A percentile compares a stretch with the other conserved stretches of the same genome.
phyloP scores from a whole-genome alignment of 1,140 invertebrate species.

The Diorhabda sublineata region DNA sequence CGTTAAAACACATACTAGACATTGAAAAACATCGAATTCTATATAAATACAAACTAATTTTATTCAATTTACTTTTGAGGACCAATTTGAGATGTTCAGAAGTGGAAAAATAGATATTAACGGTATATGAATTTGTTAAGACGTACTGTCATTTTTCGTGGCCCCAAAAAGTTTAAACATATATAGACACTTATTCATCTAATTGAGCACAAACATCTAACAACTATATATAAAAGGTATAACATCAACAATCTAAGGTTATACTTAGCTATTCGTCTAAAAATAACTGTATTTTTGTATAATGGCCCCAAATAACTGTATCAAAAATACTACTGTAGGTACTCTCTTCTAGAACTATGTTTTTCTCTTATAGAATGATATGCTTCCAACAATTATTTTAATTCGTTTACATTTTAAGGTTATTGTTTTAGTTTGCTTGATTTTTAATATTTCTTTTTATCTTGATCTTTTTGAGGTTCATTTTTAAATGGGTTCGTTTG shows the following conservation, averaged over 20 bases:
- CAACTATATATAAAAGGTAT: constrained; percentile 29
- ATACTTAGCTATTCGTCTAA: constrained; percentile 27
- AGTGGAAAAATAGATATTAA: not conserved
- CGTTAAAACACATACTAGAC: not conserved
- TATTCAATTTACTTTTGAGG: not conserved
- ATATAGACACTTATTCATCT: constrained; percentile 31
- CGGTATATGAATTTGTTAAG: not conserved
- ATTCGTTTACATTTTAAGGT: constrained; percentile 18
- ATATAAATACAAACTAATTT: not conserved
- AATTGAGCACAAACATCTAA: constrained; percentile 39
- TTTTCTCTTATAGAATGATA: not conserved
- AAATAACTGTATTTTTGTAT: constrained; percentile 21
- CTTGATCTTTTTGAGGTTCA: constrained; percentile 23
- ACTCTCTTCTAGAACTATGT: constrained; percentile 28
- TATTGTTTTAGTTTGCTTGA: not conserved
- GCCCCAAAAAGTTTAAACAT: constrained; percentile 33
- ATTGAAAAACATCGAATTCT: not conserved
- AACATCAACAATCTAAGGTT: constrained; percentile 36
- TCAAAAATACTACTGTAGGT: constrained; percentile 38
- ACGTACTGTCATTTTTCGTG: constrained; percentile 12
- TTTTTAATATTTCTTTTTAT: constrained; percentile 19
- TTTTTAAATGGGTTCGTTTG: constrained; percentile 8
- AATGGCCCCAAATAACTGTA: constrained; percentile 37
- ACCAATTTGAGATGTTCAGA: not conserved
- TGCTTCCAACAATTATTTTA: constrained; percentile 15